Evolutionary conservation across 2,888 invertebrate species (phyloP).

Genomic region (Macroteleia sp.): DNA sequence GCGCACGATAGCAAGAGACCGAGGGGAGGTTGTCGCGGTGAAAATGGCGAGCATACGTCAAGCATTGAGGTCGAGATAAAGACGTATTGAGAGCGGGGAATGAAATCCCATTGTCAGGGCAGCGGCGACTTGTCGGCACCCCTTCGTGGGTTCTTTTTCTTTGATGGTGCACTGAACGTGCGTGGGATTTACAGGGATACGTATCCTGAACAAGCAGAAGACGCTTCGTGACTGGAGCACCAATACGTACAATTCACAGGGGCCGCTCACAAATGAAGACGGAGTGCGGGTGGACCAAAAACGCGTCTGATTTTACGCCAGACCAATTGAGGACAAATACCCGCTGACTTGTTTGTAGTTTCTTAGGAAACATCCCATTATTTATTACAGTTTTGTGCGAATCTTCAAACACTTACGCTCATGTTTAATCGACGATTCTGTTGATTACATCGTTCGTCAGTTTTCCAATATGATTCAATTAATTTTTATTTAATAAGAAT

Average conservation of each 20-base stretch:
- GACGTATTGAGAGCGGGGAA: conserved; percentile 76
- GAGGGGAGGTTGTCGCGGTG: conserved; percentile 64
- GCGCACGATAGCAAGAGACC: too few species aligned
- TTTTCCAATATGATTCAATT: too few species aligned
- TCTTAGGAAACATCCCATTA: background rate
- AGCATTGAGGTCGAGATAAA: conserved; percentile 78
- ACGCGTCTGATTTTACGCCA: conserved; percentile 16
- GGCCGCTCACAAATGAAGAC: conserved; percentile 26
- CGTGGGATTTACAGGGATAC: conserved; percentile 31
- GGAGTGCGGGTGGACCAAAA: conserved; percentile 21
- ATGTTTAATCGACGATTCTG: too few species aligned
- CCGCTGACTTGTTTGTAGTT: conserved; percentile 32
- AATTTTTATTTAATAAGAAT: too few species aligned
- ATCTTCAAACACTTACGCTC: too few species aligned
- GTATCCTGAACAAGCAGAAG: conserved; percentile 2
- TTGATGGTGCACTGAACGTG: conserved; percentile 49
- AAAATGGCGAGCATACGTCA: conserved; percentile 80
- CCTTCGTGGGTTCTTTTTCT: conserved; percentile 62
- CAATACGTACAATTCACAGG: conserved; percentile 22
- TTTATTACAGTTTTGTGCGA: too few species aligned
- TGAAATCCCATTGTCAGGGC: conserved; percentile 75
- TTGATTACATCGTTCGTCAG: too few species aligned
- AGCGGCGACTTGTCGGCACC: conserved; percentile 56
- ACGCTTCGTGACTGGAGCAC: conserved; percentile 51
- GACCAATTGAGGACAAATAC: conserved; percentile 19